Percentiles rank a stretch among this genome's conserved stretches.
Conservation (phyloP, 2,113 vertebrate genomes). For the Coregonus clupeaformis region DNA sequence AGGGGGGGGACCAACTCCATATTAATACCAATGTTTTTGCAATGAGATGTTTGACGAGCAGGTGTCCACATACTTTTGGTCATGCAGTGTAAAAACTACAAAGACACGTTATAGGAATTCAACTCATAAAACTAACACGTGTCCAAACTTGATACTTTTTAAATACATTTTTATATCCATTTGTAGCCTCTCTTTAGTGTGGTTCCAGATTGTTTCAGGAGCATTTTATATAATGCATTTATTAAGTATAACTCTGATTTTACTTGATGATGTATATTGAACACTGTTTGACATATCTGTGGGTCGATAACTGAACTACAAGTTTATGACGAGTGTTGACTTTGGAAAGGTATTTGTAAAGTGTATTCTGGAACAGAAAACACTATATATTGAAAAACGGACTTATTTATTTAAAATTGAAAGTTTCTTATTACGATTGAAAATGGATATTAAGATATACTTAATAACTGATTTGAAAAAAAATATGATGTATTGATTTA, state of each 20-base stretch:
- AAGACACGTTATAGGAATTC: conserved; percentile 55
- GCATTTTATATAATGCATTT: conserved; percentile 32
- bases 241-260: conserved; percentile 28
- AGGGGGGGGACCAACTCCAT: too few relatives aligned
- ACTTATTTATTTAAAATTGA: conserved; percentile 45
- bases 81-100: conserved; percentile 27
- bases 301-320: conserved; percentile 36
- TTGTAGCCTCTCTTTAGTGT: conserved; percentile 46
- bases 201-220: conserved; percentile 20
- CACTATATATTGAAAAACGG: background rate
- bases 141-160: conserved; percentile 44
- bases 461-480: conserved; percentile 27
- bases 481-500: conserved; percentile 36
- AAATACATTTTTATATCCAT: conserved; percentile 25
- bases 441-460: conserved; percentile 31
- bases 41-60: too few relatives aligned
- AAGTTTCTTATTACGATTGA: conserved; percentile 12
- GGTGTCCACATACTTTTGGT: too few relatives aligned
- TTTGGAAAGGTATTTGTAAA: conserved; percentile 1
- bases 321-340: too few relatives aligned
- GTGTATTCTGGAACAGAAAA: too few relatives aligned
- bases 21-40: too few relatives aligned
- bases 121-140: conserved; percentile 35
- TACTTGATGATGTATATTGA: conserved; percentile 28
- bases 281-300: conserved; percentile 22